Evolutionary conservation across 2,797 vertebrate species (phyloP), one percentile per base, ranked within the genome.

Genomic region (Danio aesculapii): DNA sequence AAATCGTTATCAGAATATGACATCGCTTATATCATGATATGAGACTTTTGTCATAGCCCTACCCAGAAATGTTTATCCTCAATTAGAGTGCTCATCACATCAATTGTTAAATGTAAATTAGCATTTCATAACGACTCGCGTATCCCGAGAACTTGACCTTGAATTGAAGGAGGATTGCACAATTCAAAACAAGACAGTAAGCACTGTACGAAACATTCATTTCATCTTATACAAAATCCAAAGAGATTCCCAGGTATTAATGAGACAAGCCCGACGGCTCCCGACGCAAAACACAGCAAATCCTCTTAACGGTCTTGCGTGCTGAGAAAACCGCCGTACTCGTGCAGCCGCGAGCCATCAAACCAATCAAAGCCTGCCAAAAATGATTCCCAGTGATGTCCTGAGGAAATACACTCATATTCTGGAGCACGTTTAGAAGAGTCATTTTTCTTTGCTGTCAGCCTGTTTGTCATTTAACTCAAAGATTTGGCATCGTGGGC

Each of bases 221-320:
- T 73, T 73, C 43, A 73, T 59, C 53, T 53, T 41, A 11, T 21
- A 59, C 58, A 17, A 59, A 58, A 73, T 57, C 55, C 70, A 59
- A 50, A 59, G 70, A 58, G 70, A 73, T 73, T 73, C 17, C 17
- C 68, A 59, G 70, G 55, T 73, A 59, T 73, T 73, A 73, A 73
- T 47, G 17, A 73, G 53, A 73, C 53, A 73, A 71, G 21, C 55
- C 71, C 17, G 13, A 59, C 16, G 70, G 71, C 55, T 59, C 17
- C 43, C 13, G 0, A 6, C 8, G 13, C 71, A 73, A 73, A 73
- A 73, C 8, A 21, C 43, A 16, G 71, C 59, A 73, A 73, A 73
- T 73, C 71, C 71, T 59, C 53, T 73, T 73, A 73, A 73, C 46
- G 71, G 55, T 46, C 53, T 73, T 9, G 8, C 11, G 46, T 58